A percentile compares a stretch with the other conserved stretches of the same genome.
These are phyloP conservation scores for Neolamprologus devosi DNA, from an alignment of 2,113 vertebrate genomes.

Conservation along the genomic window DNA sequence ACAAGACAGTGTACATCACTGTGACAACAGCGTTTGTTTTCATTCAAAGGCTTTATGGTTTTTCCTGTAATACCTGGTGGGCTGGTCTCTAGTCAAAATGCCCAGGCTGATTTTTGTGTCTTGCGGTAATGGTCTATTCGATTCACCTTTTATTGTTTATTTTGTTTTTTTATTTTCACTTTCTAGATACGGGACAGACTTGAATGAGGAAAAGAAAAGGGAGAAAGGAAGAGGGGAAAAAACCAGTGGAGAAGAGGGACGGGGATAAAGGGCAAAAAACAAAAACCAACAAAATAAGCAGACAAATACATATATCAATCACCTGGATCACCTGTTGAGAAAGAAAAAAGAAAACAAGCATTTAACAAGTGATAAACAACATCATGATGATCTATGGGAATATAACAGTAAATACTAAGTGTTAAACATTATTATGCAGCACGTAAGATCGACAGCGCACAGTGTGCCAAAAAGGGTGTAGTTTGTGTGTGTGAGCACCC, in stretches of 20 bases:
- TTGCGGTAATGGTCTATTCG: too few species aligned
- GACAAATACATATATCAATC: not conserved
- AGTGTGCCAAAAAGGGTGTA: not conserved
- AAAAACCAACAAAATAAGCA: not conserved
- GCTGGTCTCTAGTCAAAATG: too few species aligned
- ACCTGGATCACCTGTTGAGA: not conserved
- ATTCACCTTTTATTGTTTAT: not conserved
- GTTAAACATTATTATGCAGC: not conserved
- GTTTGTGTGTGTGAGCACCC: not conserved
- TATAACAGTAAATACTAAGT: not conserved
- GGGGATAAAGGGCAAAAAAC: not conserved
- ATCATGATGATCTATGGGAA: accelerated
- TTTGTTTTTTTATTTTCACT: not conserved
- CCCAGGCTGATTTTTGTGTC: too few species aligned
- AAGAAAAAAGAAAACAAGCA: not conserved
- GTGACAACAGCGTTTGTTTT: too few species aligned
- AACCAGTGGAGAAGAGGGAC: accelerated
- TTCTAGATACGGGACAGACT: not conserved
- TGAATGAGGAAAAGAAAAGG: not conserved
- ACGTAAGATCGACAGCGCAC: not conserved
- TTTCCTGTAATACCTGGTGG: too few species aligned
- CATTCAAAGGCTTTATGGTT: too few species aligned
- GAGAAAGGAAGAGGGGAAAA: accelerated
- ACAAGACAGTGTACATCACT: too few species aligned
- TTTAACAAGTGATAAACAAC: not conserved